These are phyloP conservation scores for Eupristina koningsbergeri DNA, from an alignment of 1,140 invertebrate species.

Conservation along the genomic window DNA sequence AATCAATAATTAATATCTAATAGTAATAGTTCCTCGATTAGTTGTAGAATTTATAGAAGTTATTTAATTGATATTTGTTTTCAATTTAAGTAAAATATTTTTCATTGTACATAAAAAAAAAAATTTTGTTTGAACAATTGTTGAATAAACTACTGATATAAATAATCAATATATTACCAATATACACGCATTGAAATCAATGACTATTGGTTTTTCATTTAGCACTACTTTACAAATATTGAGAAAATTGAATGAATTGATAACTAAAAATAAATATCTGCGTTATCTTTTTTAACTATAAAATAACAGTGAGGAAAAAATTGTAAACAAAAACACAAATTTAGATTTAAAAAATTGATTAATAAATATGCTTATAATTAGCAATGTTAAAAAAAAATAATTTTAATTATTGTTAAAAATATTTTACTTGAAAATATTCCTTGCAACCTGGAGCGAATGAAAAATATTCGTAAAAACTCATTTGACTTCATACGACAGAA, in stretches of 20 bases:
- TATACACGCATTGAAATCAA: background rate
- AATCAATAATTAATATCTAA: too few species aligned
- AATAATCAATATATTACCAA: too few species aligned
- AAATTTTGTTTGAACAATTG: background rate
- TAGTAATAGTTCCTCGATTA: too few species aligned
- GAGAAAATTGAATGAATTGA: background rate
- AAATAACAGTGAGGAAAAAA: background rate
- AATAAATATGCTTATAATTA: too few species aligned
- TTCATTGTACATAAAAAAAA: background rate
- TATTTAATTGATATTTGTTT: background rate
- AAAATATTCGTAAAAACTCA: background rate
- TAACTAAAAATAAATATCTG: background rate
- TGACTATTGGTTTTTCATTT: background rate
- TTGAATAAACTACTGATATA: too few species aligned
- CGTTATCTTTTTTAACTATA: too few species aligned
- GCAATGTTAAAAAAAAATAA: too few species aligned
- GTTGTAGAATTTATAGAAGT: background rate
- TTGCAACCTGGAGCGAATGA: background rate
- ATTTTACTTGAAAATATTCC: background rate
- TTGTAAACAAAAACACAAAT: background rate
- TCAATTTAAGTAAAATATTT: background rate
- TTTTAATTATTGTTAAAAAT: too few species aligned
- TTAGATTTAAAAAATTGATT: too few species aligned
- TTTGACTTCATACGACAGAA: background rate
- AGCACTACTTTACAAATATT: background rate